Evolutionary conservation across 2,113 vertebrate genomes (phyloP).

Genomic region (Oncorhynchus gorbuscha): DNA sequence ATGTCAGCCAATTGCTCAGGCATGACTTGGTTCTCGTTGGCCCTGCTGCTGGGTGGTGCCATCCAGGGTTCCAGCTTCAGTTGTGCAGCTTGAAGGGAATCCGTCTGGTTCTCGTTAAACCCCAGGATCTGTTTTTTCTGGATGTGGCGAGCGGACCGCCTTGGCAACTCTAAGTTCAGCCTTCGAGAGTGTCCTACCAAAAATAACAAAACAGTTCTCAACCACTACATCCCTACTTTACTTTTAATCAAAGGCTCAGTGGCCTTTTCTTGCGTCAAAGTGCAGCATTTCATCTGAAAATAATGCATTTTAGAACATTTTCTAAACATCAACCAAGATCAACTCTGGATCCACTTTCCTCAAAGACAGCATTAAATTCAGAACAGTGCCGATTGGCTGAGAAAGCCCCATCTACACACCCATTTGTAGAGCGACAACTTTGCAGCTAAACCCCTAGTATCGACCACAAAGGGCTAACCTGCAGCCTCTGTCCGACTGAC

Average conservation of each 20-base stretch:
- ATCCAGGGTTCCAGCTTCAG: constrained; percentile 62
- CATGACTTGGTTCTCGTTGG: constrained; percentile 75
- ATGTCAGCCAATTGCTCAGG: constrained; percentile 73
- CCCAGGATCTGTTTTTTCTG: constrained; percentile 59
- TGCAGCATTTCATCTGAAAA: not conserved
- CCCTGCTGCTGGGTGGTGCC: constrained; percentile 63
- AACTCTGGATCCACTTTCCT: not conserved
- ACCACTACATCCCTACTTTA: not conserved
- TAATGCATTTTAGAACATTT: no score
- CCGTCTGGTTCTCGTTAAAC: constrained; percentile 76
- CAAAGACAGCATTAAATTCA: not conserved
- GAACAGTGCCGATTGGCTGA: not conserved
- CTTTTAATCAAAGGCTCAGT: no score
- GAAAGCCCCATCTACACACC: not conserved
- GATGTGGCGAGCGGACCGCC: constrained; percentile 45
- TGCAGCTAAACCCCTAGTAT: not conserved
- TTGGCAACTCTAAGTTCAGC: constrained; percentile 50
- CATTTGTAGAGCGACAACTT: not conserved
- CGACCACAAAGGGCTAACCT: constrained; percentile 51
- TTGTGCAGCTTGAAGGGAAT: constrained; percentile 16
- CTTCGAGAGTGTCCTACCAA: constrained; percentile 53
- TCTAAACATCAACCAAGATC: not conserved
- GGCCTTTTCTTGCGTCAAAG: not conserved
- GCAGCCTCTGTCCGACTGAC: constrained; percentile 70
- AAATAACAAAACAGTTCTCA: not conserved